Percentiles rank a stretch among this genome's conserved stretches.
Conservation (phyloP, 2,113 vertebrate genomes). For the Pteropus alecto region DNA sequence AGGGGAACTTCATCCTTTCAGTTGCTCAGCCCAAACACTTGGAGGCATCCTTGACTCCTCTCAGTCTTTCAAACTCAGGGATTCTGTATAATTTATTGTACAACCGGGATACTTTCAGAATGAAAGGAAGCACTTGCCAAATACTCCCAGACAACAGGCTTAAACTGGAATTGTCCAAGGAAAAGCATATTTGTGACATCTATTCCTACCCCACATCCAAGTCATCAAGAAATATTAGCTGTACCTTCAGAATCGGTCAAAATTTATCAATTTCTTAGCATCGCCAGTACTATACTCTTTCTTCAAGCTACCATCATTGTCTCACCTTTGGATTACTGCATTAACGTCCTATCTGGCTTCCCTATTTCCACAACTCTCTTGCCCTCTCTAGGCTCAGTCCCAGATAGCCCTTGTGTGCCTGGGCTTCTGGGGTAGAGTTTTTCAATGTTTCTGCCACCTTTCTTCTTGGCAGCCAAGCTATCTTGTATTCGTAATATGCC, state of each 20-base stretch:
- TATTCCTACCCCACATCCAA: background rate
- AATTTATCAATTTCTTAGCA: background rate
- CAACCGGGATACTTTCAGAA: background rate
- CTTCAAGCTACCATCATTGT: background rate
- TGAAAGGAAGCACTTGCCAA: background rate
- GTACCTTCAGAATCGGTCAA: background rate
- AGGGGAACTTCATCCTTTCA: background rate
- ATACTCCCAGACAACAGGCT: background rate
- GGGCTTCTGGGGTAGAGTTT: background rate
- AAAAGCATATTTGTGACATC: background rate
- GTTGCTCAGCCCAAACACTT: background rate
- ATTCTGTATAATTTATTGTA: background rate
- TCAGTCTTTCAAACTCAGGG: background rate
- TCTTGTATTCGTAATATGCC: background rate
- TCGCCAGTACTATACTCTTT: background rate
- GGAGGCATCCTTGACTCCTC: background rate
- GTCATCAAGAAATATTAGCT: background rate
- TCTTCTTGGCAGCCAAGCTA: background rate
- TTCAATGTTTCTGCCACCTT: background rate
- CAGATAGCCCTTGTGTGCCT: background rate
- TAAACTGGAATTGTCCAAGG: background rate
- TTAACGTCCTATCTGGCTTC: background rate
- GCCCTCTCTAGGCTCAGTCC: background rate
- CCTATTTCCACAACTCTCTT: background rate
- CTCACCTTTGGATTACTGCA: background rate